Evolutionary conservation across 2,797 vertebrate genomes (phyloP), one percentile per base, ranked within the genome.

Genomic region (Xerus rutilus): DNA sequence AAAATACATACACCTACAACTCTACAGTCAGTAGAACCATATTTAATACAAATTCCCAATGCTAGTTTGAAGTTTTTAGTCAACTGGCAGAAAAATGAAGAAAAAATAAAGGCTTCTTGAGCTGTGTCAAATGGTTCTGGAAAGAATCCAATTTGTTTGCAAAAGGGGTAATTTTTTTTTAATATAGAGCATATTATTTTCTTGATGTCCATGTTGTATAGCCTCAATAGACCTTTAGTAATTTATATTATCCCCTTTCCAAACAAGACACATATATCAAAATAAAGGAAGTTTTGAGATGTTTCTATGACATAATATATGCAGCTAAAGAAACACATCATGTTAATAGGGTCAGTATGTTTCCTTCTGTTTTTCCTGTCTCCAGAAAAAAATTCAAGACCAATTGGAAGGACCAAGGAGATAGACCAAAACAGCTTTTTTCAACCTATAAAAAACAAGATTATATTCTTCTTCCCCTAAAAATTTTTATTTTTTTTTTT

Each of bases 71-170:
- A 35, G 62, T 94, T 98, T 97, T 87, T 73, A 94, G 74, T 86
- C 21, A 96, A 86, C 45, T 87, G 82, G 88, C 81, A 97, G 79
- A 79, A 97, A 98, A 96, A 57, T 21, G 69, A 78, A 97, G 89
- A 11, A 97, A 84, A 97, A 98, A 97, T 96, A 96, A 97, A 54
- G 69, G 25, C 52, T 62, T 92, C 65, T 93, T 95, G 84, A 87
- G 11, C 39, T 43, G 20, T 90, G 76, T 76, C 92, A 97, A 96
- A 97, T 45, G 14, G 11, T 30, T 76, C 91, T 94, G 79, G 89
- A 97, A 96, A 96, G 74, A 97, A 32, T 0, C 0, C 0, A 3
- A 0, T 25, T 76, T 96, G 47, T 92, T 85, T 96, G 79, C n/a
- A 96, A 97, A 95, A 20, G 47, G 35, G 10, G 4, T 39, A 79